A percentile compares a stretch with the other conserved stretches of the same genome.
phyloP scores from a whole-genome alignment of 2,888 invertebrate species.

The Dendrolimus pini region DNA sequence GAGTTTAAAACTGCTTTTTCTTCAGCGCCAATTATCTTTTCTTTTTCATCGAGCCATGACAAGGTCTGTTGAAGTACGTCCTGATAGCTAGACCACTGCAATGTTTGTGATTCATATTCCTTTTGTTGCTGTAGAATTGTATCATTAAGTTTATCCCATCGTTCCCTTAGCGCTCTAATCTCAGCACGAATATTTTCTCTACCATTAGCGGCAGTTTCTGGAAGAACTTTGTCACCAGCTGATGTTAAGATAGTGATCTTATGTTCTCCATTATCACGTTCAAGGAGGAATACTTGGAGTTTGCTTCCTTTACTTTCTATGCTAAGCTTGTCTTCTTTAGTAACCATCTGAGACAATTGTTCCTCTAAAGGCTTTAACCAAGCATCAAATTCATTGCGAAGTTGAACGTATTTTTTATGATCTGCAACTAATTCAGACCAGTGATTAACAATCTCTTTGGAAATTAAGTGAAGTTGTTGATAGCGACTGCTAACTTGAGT shows the following conservation, averaged over 20 bases:
- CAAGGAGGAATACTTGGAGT: constrained; percentile 83
- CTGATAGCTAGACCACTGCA: constrained; percentile 90
- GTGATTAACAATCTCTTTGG: constrained; percentile 90
- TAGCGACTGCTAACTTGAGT: constrained; percentile 94
- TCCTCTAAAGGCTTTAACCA: constrained; percentile 89
- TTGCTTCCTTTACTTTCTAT: constrained; percentile 81
- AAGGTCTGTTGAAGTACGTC: constrained; percentile 89
- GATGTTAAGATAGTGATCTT: constrained; percentile 84
- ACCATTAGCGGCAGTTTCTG: constrained; percentile 94
- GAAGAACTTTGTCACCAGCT: constrained; percentile 91
- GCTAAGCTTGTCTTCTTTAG: constrained; percentile 80
- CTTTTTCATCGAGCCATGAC: constrained; percentile 91
- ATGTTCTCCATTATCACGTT: constrained; percentile 90
- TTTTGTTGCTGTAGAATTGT: constrained; percentile 90
- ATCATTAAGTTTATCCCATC: constrained; percentile 92
- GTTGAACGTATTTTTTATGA: constrained; percentile 86
- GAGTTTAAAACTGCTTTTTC: constrained; percentile 84
- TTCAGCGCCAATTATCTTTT: constrained; percentile 84
- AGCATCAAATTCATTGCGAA: constrained; percentile 82
- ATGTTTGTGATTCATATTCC: constrained; percentile 87
- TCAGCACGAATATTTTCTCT: constrained; percentile 93
- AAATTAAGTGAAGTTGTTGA: constrained; percentile 85
- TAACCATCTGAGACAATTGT: constrained; percentile 78
- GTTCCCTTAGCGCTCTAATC: constrained; percentile 85
- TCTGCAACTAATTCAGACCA: constrained; percentile 90